phyloP scores from a whole-genome alignment of 2,888 invertebrate genomes.

The Aromia moschata region DNA sequence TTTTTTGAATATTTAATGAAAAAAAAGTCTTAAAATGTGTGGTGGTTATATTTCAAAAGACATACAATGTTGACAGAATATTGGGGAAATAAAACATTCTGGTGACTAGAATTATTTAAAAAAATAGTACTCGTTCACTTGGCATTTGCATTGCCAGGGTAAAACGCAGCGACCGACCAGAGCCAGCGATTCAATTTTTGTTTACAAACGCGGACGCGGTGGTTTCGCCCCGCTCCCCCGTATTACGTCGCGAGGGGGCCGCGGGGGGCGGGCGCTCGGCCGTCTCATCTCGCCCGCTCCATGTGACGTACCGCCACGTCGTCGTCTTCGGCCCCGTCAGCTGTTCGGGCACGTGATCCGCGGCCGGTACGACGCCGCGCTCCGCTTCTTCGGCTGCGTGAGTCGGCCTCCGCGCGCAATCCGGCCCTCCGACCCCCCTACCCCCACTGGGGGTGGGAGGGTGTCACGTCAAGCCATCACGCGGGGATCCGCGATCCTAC shows the following conservation, averaged over 20 bases:
- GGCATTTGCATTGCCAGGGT: no score
- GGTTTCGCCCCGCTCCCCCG: constrained; percentile 13
- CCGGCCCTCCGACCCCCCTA: constrained; percentile 23
- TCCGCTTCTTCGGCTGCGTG: constrained; percentile 54
- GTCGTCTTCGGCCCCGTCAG: constrained; percentile 41
- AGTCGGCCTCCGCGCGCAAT: constrained; percentile 57
- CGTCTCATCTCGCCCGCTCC: constrained; percentile 19
- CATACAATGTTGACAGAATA: no score
- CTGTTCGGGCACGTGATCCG: constrained; percentile 51
- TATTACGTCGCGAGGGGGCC: constrained; percentile 15
- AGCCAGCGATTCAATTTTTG: constrained; percentile 3
- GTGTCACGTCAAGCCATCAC: constrained; percentile 70
- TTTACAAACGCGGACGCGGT: constrained; percentile 7
- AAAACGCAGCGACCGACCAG: no score
- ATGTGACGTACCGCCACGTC: constrained; percentile 20
- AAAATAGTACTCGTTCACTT: no score
- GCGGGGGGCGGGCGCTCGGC: no score
- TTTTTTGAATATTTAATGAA: no score
- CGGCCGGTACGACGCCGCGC: constrained; percentile 26
- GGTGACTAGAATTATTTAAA: no score
- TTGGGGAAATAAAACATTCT: no score
- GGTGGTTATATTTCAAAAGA: no score
- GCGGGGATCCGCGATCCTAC: constrained; percentile 53
- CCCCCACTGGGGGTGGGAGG: constrained; percentile 61
- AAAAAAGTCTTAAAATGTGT: no score